phyloP scores from a whole-genome alignment of 2,797 vertebrate species.

The Pangasius macronema region DNA sequence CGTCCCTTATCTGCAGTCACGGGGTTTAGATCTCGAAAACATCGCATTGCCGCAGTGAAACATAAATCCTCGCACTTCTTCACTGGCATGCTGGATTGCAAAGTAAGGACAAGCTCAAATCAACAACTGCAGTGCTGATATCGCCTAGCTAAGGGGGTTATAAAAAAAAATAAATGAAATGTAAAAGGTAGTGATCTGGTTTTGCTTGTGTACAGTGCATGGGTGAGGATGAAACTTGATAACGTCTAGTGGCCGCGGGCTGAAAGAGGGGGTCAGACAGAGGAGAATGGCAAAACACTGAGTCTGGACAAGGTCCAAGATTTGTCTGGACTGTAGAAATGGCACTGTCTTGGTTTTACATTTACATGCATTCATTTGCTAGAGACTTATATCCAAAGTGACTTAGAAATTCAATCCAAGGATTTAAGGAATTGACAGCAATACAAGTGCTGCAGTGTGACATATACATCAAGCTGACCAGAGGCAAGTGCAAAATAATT shows the following conservation, averaged over 20 bases:
- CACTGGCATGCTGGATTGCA: conserved; percentile 14
- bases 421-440: background rate
- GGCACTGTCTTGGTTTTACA: background rate
- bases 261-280: conserved; percentile 37
- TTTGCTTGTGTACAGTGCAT: conserved; percentile 17
- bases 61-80: conserved; percentile 34
- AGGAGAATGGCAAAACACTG: conserved; percentile 19
- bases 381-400: background rate
- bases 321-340: conserved; percentile 5
- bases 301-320: background rate
- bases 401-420: background rate
- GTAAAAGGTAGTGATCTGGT: conserved; percentile 10
- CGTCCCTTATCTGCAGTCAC: conserved; percentile 28
- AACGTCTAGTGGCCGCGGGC: conserved; percentile 26
- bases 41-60: conserved; percentile 24
- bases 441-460: background rate
- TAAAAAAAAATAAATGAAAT: conserved; percentile 15
- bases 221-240: background rate
- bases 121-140: conserved; percentile 30
- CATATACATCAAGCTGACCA: background rate
- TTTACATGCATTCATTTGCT: background rate
- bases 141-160: background rate
- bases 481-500: background rate
- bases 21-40: conserved; percentile 33
- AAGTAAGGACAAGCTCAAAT: conserved; percentile 29